Percentiles rank a stretch among this genome's conserved stretches.
These are phyloP conservation scores for Eurystomus gularis DNA, from an alignment of 2,113 vertebrate species.

Conservation along the genomic window DNA sequence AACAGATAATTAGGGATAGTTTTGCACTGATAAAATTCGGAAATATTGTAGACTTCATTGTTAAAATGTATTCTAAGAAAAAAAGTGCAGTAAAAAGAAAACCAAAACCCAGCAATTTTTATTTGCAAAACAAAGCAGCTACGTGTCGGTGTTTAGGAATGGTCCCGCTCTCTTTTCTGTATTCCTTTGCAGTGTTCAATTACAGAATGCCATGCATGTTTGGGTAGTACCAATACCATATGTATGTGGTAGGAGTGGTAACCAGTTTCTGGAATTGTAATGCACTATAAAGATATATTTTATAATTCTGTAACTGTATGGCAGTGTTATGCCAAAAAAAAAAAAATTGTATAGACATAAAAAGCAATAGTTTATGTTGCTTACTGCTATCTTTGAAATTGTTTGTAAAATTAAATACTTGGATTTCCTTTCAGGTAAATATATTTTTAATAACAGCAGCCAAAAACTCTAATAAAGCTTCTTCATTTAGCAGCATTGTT, in stretches of 20 bases:
- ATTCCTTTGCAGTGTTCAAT: slow-evolving; percentile 34
- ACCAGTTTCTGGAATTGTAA: slow-evolving; percentile 77
- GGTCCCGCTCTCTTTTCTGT: slow-evolving; percentile 31
- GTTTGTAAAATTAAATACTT: slow-evolving; percentile 69
- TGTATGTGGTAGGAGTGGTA: slow-evolving; percentile 74
- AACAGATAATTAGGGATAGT: not conserved
- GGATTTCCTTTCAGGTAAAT: slow-evolving; percentile 71
- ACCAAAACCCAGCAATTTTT: not conserved
- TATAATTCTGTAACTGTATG: slow-evolving; percentile 77
- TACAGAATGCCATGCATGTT: slow-evolving; percentile 62
- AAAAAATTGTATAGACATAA: slow-evolving; percentile 59
- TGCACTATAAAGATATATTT: slow-evolving; percentile 71
- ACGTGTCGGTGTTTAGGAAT: not conserved
- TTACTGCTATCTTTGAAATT: slow-evolving; percentile 73
- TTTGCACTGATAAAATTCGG: not conserved
- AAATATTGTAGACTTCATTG: not conserved
- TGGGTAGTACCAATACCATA: slow-evolving; percentile 69
- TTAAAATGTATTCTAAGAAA: slow-evolving; percentile 24
- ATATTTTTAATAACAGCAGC: slow-evolving; percentile 73
- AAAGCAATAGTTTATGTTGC: slow-evolving; percentile 75
- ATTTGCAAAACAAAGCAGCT: not conserved
- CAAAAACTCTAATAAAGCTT: slow-evolving; percentile 64
- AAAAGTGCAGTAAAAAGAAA: not conserved
- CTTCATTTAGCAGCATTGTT: slow-evolving; percentile 54
- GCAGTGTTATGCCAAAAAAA: slow-evolving; percentile 71